Percentiles rank a stretch among this genome's conserved stretches.
Evolutionary conservation across 2,797 vertebrate genomes (phyloP).

Genomic region (Serranus cabrilla): DNA sequence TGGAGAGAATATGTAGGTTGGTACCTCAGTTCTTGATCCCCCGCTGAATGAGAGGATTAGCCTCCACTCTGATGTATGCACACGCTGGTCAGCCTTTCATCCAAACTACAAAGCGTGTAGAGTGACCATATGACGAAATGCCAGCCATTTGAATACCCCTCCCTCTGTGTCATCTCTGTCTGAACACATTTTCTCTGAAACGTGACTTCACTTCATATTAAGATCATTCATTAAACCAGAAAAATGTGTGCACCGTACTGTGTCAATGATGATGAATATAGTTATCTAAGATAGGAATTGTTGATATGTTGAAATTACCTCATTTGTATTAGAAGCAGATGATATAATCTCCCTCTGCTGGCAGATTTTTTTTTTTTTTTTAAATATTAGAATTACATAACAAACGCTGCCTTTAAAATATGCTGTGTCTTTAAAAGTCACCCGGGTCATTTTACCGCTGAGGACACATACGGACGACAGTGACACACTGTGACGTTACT

Average conservation of each 20-base stretch:
- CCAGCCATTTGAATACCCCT: conserved; percentile 4
- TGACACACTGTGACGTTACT: conserved; percentile 6
- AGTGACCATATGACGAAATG: conserved; percentile 37
- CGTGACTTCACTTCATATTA: not conserved
- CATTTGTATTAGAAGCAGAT: not conserved
- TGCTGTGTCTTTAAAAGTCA: conserved; percentile 36
- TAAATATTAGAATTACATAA: conserved; percentile 45
- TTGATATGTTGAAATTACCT: not conserved
- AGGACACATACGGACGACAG: not conserved
- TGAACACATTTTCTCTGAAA: conserved; percentile 13
- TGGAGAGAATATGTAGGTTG: conserved; percentile 60
- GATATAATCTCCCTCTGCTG: not conserved
- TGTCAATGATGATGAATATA: not conserved
- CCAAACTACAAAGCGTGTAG: conserved; percentile 63
- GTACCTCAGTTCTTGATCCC: conserved; percentile 75
- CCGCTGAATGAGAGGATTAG: conserved; percentile 78
- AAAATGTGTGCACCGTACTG: too few species aligned
- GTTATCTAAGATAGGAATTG: not conserved
- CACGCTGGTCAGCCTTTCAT: conserved; percentile 65
- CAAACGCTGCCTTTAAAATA: conserved; percentile 13
- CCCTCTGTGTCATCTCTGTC: conserved; percentile 13
- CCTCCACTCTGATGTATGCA: conserved; percentile 64
- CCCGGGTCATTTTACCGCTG: conserved; percentile 11
- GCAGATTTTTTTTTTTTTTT: not conserved
- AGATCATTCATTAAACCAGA: not conserved